These are phyloP conservation scores for Luperina testacea DNA, from an alignment of 2,888 invertebrate species.

Conservation along the genomic window DNA sequence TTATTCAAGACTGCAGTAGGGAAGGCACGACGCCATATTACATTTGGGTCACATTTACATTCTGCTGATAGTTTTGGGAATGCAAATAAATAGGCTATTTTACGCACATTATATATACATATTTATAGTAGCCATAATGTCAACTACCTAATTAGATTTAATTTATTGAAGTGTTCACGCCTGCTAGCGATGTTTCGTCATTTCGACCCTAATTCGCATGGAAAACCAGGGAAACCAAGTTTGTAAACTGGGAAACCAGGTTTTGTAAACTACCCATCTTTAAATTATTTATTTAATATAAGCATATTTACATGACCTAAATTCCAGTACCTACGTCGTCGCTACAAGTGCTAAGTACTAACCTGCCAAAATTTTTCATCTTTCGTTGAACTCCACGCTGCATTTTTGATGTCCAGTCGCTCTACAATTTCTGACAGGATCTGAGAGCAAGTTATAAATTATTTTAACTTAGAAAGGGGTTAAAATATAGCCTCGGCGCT, in stretches of 20 bases:
- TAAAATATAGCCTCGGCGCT: slow-evolving; percentile 15
- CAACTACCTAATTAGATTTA: not conserved
- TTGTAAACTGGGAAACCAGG: too few species aligned
- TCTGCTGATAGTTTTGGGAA: not conserved
- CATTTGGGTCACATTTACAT: slow-evolving; percentile 28
- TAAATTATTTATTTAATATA: not conserved
- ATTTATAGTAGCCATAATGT: slow-evolving; percentile 7
- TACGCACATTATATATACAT: not conserved
- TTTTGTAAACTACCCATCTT: not conserved
- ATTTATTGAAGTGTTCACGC: slow-evolving; percentile 18
- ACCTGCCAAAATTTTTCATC: slow-evolving; percentile 89
- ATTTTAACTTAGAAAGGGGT: slow-evolving; percentile 16
- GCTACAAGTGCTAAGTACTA: slow-evolving; percentile 25
- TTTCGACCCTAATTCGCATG: not conserved
- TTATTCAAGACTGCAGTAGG: slow-evolving; percentile 7
- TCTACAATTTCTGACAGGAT: slow-evolving; percentile 88
- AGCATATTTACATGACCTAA: not conserved
- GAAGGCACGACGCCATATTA: slow-evolving; percentile 8
- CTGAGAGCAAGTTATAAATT: slow-evolving; percentile 66
- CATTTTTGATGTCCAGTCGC: slow-evolving; percentile 88
- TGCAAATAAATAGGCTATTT: slow-evolving; percentile 13
- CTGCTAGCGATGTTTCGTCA: not conserved
- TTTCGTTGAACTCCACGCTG: slow-evolving; percentile 89
- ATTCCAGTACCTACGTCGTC: not conserved
- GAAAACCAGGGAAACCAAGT: too few species aligned